Percentiles rank a stretch among this genome's conserved stretches.
These are phyloP conservation scores for Enteromius unitaeniatus DNA, from an alignment of 2,797 vertebrate species.

Conservation along the genomic window DNA sequence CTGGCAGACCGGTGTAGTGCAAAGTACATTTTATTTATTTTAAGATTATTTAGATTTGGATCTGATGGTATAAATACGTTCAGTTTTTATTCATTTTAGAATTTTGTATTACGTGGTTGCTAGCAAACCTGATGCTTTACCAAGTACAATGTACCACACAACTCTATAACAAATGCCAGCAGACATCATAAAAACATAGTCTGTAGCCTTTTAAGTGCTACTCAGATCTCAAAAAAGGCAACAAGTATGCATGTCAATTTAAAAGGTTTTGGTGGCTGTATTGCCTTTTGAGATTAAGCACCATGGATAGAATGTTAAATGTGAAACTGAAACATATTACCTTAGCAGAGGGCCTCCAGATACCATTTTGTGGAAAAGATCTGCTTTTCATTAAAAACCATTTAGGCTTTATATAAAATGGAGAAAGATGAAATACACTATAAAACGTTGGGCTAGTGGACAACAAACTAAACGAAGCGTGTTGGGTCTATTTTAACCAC, in stretches of 20 bases:
- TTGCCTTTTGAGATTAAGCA: background rate
- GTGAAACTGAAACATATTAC: background rate
- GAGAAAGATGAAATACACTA: slow-evolving; percentile 1
- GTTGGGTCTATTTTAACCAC: slow-evolving; percentile 5
- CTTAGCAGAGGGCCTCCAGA: slow-evolving; percentile 1
- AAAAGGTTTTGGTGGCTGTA: background rate
- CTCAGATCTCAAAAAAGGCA: background rate
- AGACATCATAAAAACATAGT: background rate
- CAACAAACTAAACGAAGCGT: background rate
- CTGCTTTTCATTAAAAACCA: background rate
- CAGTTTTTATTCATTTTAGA: background rate
- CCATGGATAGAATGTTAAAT: slow-evolving; percentile 1
- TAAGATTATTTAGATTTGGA: background rate
- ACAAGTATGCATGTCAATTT: background rate
- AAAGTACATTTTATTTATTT: background rate
- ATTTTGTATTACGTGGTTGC: background rate
- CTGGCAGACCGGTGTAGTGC: background rate
- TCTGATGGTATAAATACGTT: background rate
- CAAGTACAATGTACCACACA: background rate
- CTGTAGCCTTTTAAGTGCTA: background rate
- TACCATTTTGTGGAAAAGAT: background rate
- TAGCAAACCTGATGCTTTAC: background rate
- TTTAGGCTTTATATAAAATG: slow-evolving; percentile 1
- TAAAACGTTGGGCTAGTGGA: background rate
- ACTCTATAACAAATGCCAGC: background rate